Percentiles rank a stretch among this genome's conserved stretches.
Evolutionary conservation across 2,113 vertebrate species (phyloP).

Genomic region (Trematocara nigrifrons): DNA sequence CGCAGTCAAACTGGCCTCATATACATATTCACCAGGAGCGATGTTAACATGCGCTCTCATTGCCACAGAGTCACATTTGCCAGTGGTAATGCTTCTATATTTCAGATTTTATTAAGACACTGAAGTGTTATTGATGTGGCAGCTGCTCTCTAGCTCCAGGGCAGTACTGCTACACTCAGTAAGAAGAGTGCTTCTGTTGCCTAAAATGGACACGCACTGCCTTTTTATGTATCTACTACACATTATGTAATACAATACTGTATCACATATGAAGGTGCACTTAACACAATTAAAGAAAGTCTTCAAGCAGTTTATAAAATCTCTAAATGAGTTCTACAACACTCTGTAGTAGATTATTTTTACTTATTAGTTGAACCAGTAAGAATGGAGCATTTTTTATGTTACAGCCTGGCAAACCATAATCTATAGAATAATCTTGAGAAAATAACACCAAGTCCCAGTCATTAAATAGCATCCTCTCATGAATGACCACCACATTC

Average conservation of each 20-base stretch:
- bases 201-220: background rate
- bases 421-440: background rate
- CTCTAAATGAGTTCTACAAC: background rate
- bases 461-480: background rate
- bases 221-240: background rate
- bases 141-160: constrained; percentile 25
- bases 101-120: constrained; percentile 31
- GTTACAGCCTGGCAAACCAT: background rate
- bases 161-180: background rate
- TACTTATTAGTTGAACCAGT: background rate
- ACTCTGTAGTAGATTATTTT: background rate
- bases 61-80: constrained; percentile 22
- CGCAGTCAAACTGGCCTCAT: background rate
- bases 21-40: constrained; percentile 21
- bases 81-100: background rate
- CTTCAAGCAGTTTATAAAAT: background rate
- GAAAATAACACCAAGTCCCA: background rate
- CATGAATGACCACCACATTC: background rate
- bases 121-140: constrained; percentile 49
- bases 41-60: constrained; percentile 7
- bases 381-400: background rate
- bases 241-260: background rate
- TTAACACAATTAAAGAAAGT: background rate
- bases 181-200: background rate
- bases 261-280: background rate